A percentile compares a stretch with the other conserved stretches of the same genome.
These are phyloP conservation scores for Hydrozoanthus tunicans DNA, from an alignment of 64 coral and sea anemone genomes.

Conservation along the genomic window DNA sequence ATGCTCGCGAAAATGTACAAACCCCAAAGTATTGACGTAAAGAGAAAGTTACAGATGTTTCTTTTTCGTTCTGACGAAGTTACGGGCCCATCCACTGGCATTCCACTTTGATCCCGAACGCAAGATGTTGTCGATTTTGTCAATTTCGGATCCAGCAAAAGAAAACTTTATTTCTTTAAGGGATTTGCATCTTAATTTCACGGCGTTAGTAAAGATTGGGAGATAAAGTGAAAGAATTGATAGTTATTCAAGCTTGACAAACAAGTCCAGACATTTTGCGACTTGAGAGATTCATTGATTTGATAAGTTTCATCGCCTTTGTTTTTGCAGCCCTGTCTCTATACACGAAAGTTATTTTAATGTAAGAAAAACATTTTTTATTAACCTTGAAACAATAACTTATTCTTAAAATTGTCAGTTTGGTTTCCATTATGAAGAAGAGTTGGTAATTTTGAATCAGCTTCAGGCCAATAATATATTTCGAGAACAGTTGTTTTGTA, in stretches of 20 bases:
- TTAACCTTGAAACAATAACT: background rate
- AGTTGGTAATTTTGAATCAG: background rate
- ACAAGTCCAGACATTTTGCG: background rate
- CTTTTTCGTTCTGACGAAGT: background rate
- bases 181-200: conserved; percentile 34
- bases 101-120: too few species aligned
- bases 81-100: too few species aligned
- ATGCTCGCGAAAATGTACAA: conserved; percentile 17
- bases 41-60: background rate
- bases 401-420: background rate
- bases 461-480: background rate
- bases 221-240: conserved; percentile 9
- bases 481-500: background rate
- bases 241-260: conserved; percentile 3
- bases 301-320: background rate
- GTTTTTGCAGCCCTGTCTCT: background rate
- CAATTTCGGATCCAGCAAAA: background rate
- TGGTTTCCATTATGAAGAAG: background rate
- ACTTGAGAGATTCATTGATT: background rate
- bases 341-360: conserved; percentile 11
- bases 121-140: too few species aligned
- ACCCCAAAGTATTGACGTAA: background rate
- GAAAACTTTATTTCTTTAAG: background rate
- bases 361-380: background rate
- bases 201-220: conserved; percentile 10